phyloP scores from a whole-genome alignment of 2,113 vertebrate species.

The Heteronetta atricapilla region DNA sequence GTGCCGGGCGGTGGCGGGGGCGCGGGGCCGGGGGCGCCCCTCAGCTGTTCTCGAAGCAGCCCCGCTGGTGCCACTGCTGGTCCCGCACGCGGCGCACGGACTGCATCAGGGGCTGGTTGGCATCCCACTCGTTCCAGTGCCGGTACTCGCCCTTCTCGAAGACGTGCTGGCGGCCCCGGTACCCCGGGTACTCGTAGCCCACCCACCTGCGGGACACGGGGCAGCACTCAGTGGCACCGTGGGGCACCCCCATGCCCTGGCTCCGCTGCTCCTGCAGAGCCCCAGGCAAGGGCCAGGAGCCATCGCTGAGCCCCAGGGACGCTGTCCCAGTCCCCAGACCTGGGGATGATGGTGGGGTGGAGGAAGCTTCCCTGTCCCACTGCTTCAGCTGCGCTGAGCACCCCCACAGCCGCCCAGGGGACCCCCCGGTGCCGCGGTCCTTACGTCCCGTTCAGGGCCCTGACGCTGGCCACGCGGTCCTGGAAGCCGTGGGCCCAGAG shows the following conservation, averaged over 20 bases:
- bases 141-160: conserved; percentile 90
- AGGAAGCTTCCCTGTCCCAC: not conserved
- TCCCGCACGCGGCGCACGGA: conserved; percentile 89
- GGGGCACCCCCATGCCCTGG: too few species aligned
- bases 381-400: not conserved
- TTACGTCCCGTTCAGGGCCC: conserved; percentile 90
- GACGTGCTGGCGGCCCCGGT: conserved; percentile 89
- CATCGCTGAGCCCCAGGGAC: not conserved
- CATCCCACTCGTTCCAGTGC: conserved; percentile 95
- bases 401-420: not conserved
- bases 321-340: rapidly evolving
- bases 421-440: not conserved
- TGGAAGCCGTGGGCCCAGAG: conserved; percentile 94
- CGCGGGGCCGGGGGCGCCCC: not conserved
- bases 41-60: conserved; percentile 87
- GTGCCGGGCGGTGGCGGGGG: not conserved
- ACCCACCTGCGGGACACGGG: conserved; percentile 82
- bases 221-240: not conserved
- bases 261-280: not conserved
- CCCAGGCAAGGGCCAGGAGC: not conserved
- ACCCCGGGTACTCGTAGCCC: conserved; percentile 91
- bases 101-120: conserved; percentile 88
- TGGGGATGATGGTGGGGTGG: not conserved
- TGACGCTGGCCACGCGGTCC: conserved; percentile 89
- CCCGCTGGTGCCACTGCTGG: conserved; percentile 92